phyloP scores from a whole-genome alignment of 2,888 invertebrate species.

The Oscheius sp. region DNA sequence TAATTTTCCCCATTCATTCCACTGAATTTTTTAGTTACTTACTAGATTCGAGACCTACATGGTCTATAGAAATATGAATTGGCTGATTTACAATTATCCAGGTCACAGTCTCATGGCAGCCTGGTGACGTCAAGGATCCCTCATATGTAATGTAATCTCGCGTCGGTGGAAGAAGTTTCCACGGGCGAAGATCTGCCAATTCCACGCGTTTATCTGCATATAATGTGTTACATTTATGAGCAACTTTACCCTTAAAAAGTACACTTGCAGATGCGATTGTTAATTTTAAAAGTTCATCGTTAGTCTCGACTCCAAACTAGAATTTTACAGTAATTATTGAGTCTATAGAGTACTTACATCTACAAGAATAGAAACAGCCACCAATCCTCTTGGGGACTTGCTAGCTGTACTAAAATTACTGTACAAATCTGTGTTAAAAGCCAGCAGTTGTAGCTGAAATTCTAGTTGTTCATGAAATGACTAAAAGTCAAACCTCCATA shows the following conservation, averaged over 20 bases:
- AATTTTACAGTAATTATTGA: constrained; percentile 7
- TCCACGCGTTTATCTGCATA: constrained; percentile 47
- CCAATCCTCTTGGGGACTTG: constrained; percentile 91
- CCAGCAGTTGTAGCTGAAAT: constrained; percentile 94
- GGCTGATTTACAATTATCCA: constrained; percentile 98
- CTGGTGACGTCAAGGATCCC: constrained; percentile 92
- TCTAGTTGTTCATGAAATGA: not conserved
- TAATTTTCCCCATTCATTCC: constrained; percentile 52
- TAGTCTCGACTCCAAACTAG: constrained; percentile 54
- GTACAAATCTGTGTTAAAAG: constrained; percentile 95
- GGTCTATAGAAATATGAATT: constrained; percentile 91
- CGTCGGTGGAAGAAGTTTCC: constrained; percentile 57
- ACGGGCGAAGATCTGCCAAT: constrained; percentile 55
- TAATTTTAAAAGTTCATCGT: constrained; percentile 57
- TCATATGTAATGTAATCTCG: constrained; percentile 58
- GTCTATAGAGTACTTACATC: constrained; percentile 78
- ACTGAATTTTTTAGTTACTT: constrained; percentile 36
- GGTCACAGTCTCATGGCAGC: constrained; percentile 76
- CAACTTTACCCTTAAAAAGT: constrained; percentile 33
- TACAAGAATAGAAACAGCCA: constrained; percentile 88
- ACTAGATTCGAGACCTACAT: constrained; percentile 77
- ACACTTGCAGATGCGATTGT: constrained; percentile 53
- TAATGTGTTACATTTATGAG: not conserved
- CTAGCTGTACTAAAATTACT: constrained; percentile 92
- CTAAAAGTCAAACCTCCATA: constrained; percentile 83